These are phyloP conservation scores for Vesta saturnalis DNA, from an alignment of 2,888 invertebrate species.

Conservation along the genomic window DNA sequence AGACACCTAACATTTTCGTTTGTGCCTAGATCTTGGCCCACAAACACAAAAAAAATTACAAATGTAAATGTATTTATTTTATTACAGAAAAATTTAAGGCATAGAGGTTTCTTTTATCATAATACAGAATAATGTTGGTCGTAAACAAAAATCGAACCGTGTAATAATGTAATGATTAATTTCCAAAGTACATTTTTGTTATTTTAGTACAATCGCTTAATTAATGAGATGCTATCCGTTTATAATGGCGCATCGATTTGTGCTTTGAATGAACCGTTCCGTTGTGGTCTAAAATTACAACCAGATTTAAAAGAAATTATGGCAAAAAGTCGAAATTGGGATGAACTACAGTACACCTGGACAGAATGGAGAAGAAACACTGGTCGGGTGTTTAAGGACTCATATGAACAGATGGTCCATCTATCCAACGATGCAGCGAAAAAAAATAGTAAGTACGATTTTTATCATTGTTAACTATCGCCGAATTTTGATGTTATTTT, in stretches of 20 bases:
- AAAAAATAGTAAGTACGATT: slow-evolving; percentile 79
- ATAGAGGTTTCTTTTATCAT: too few species aligned
- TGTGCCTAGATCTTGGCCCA: too few species aligned
- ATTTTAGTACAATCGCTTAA: slow-evolving; percentile 83
- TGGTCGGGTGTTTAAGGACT: slow-evolving; percentile 79
- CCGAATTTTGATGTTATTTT: too few species aligned
- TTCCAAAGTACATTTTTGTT: not conserved
- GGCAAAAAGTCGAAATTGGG: slow-evolving; percentile 86
- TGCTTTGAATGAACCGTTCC: slow-evolving; percentile 84
- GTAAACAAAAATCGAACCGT: too few species aligned
- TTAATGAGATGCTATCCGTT: slow-evolving; percentile 88
- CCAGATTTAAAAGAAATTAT: slow-evolving; percentile 81
- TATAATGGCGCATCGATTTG: slow-evolving; percentile 89
- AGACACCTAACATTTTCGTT: too few species aligned
- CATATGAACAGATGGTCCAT: slow-evolving; percentile 82
- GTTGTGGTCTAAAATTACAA: slow-evolving; percentile 82
- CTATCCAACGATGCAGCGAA: slow-evolving; percentile 83
- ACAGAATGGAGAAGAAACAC: slow-evolving; percentile 90
- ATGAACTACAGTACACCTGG: slow-evolving; percentile 89
- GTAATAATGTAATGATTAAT: not conserved
- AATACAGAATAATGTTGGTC: too few species aligned
- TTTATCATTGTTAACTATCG: too few species aligned
- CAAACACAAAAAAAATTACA: too few species aligned
- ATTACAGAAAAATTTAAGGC: too few species aligned
- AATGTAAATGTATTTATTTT: too few species aligned